phyloP scores from a whole-genome alignment of 2,113 vertebrate genomes.

The Pseudonaja textilis region DNA sequence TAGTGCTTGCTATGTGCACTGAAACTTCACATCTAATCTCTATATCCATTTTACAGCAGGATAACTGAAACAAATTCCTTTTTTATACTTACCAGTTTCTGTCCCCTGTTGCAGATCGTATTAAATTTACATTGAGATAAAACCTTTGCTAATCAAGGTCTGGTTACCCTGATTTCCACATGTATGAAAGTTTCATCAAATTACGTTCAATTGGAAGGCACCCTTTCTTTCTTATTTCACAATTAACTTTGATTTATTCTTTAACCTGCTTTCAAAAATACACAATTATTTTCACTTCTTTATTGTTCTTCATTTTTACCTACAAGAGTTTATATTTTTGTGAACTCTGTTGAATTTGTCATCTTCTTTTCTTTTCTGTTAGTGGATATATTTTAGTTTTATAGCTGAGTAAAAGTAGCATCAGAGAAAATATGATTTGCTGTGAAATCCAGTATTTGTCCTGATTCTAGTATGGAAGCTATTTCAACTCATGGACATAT shows the following conservation, averaged over 20 bases:
- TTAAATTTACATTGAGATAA: not conserved
- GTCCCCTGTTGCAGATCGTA: conserved; percentile 10
- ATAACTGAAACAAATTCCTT: not conserved
- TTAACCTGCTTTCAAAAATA: not conserved
- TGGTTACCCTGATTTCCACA: not conserved
- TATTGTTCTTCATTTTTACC: not conserved
- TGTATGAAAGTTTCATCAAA: not conserved
- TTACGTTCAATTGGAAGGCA: not conserved
- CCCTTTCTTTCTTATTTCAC: not conserved
- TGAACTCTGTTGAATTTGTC: not conserved
- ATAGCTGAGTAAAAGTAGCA: not conserved
- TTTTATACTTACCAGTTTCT: not conserved
- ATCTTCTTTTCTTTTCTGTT: not conserved
- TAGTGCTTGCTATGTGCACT: not conserved
- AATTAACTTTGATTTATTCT: conserved; percentile 26
- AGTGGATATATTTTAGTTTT: conserved; percentile 4
- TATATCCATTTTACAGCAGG: not conserved
- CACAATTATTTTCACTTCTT: not conserved
- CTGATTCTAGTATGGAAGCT: not conserved
- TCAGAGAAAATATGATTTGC: not conserved
- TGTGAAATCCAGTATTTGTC: not conserved
- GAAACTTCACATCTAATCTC: rapidly evolving
- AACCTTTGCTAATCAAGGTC: not conserved
- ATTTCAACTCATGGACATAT: not conserved
- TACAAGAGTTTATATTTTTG: not conserved